These are phyloP conservation scores for Incurvaria masculella DNA, from an alignment of 2,888 invertebrate genomes.

Conservation along the genomic window DNA sequence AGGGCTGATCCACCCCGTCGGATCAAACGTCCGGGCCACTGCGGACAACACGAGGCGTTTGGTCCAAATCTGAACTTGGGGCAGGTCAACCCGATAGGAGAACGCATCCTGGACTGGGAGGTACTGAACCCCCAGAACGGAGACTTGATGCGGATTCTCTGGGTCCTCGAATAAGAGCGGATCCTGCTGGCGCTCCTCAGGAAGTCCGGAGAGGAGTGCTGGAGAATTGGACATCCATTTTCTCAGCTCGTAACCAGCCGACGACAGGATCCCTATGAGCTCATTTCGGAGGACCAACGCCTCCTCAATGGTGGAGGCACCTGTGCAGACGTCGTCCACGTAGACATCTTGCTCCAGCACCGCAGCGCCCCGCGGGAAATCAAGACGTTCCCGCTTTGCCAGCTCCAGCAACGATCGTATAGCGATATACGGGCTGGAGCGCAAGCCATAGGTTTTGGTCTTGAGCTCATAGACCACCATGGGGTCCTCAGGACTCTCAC, in stretches of 20 bases:
- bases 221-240: conserved; percentile 3
- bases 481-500: conserved; percentile 1
- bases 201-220: neutral
- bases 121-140: conserved; percentile 5
- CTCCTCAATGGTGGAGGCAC: neutral
- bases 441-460: neutral
- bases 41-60: neutral
- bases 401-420: too few relatives aligned
- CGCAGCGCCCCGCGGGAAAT: neutral
- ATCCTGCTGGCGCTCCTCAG: neutral
- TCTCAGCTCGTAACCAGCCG: conserved; percentile 4
- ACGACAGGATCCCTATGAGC: neutral
- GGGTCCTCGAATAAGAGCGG: neutral
- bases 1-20: neutral
- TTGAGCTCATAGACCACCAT: conserved; percentile 3
- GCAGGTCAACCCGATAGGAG: neutral
- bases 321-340: neutral
- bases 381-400: too few relatives aligned
- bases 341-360: conserved; percentile 1
- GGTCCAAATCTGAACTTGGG: neutral
- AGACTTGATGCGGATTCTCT: neutral
- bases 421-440: neutral
- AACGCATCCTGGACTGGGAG: neutral
- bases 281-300: neutral
- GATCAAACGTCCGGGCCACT: conserved; percentile 1